Evolutionary conservation across 2,888 invertebrate genomes (phyloP).

Genomic region (Tinea pellionella): DNA sequence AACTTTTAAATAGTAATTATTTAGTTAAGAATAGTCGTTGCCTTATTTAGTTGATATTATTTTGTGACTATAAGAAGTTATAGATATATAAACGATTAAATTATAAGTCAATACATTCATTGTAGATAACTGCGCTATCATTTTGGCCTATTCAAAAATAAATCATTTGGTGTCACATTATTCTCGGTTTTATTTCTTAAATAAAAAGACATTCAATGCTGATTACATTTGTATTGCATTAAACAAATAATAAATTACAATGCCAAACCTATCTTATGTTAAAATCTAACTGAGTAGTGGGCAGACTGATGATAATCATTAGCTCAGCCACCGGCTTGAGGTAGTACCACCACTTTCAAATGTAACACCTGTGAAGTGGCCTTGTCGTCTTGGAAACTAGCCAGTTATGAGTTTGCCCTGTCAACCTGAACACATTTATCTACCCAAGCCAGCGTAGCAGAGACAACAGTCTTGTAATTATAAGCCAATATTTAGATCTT

Average conservation of each 20-base stretch:
- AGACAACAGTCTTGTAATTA: too few species aligned
- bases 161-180: constrained; percentile 66
- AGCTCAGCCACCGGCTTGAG: too few species aligned
- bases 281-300: too few species aligned
- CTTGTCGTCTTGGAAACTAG: too few species aligned
- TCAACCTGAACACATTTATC: too few species aligned
- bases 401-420: too few species aligned
- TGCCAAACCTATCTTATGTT: too few species aligned
- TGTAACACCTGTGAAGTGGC: too few species aligned
- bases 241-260: not conserved
- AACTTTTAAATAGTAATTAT: constrained; percentile 36
- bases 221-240: not conserved
- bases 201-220: not conserved
- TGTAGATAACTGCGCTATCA: constrained; percentile 67
- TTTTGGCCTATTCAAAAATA: constrained; percentile 66
- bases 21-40: constrained; percentile 64
- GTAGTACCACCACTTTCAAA: too few species aligned
- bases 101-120: constrained; percentile 62
- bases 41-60: constrained; percentile 68
- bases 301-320: too few species aligned
- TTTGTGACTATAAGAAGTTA: constrained; percentile 63
- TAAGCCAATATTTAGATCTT: too few species aligned
- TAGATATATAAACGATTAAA: constrained; percentile 53
- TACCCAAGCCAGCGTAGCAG: too few species aligned
- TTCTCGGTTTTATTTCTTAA: not conserved